These are phyloP conservation scores for Oscheius sp. DNA, from an alignment of 1,140 invertebrate species.

Conservation along the genomic window DNA sequence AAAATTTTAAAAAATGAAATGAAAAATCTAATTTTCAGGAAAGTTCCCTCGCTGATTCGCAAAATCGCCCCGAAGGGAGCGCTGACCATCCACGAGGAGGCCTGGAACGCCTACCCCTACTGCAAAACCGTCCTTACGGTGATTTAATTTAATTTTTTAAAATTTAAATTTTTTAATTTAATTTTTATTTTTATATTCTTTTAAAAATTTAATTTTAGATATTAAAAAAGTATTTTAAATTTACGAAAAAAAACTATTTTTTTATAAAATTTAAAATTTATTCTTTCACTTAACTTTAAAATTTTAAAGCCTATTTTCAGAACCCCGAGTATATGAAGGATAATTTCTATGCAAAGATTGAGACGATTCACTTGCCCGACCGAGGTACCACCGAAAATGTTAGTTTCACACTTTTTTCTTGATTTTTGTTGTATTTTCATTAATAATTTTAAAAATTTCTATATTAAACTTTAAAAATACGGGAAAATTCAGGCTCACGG, in stretches of 20 bases:
- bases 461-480: no score
- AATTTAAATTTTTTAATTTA: background rate
- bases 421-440: slow-evolving; percentile 8
- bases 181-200: background rate
- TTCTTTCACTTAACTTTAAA: slow-evolving; percentile 16
- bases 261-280: no score
- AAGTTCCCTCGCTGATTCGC: slow-evolving; percentile 71
- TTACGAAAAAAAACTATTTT: no score
- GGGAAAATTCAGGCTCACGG: slow-evolving; percentile 49
- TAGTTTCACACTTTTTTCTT: slow-evolving; percentile 62
- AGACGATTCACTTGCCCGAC: slow-evolving; percentile 90
- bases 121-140: slow-evolving; percentile 76
- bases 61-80: slow-evolving; percentile 91
- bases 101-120: slow-evolving; percentile 99
- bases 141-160: no score
- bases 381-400: slow-evolving; percentile 80
- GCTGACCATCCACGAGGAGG: slow-evolving; percentile 95
- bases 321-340: slow-evolving; percentile 99
- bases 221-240: no score
- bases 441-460: background rate
- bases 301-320: slow-evolving; percentile 64
- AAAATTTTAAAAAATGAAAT: background rate
- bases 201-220: no score
- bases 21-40: slow-evolving; percentile 50
- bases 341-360: slow-evolving; percentile 91